phyloP scores from a whole-genome alignment of 2,113 vertebrate species.

The Tachysurus fulvidraco region DNA sequence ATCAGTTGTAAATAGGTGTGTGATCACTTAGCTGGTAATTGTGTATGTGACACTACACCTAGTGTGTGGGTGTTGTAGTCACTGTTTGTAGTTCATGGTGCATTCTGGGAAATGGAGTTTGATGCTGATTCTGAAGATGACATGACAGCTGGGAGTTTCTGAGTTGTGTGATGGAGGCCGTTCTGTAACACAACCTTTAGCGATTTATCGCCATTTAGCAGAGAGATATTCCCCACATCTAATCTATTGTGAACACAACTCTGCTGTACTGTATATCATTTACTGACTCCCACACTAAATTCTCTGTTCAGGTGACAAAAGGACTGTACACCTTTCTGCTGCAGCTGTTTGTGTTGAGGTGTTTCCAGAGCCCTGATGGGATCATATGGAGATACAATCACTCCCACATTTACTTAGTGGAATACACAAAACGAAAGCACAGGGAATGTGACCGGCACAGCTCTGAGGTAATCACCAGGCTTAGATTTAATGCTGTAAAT shows the following conservation, averaged over 20 bases:
- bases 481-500: background rate
- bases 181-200: background rate
- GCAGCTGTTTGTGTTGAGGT: conserved; percentile 53
- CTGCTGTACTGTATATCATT: background rate
- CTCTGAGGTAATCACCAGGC: conserved; percentile 36
- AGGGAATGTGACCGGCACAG: conserved; percentile 43
- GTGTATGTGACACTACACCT: background rate
- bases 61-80: background rate
- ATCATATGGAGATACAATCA: conserved; percentile 51
- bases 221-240: background rate
- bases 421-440: conserved; percentile 49
- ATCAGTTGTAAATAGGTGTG: background rate
- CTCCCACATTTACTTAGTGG: conserved; percentile 50
- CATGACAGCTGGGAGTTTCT: background rate
- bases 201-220: background rate
- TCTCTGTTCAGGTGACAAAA: conserved; percentile 43
- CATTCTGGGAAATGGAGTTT: background rate
- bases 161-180: too few species aligned
- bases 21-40: background rate
- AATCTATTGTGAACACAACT: background rate
- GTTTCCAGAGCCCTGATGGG: conserved; percentile 51
- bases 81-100: background rate
- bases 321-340: conserved; percentile 52
- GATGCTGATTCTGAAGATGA: too few species aligned
- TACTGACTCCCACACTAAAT: background rate